A percentile compares a stretch with the other conserved stretches of the same genome.
phyloP scores from a whole-genome alignment of 2,797 vertebrate genomes.

The Acrocephalus scirpaceus region DNA sequence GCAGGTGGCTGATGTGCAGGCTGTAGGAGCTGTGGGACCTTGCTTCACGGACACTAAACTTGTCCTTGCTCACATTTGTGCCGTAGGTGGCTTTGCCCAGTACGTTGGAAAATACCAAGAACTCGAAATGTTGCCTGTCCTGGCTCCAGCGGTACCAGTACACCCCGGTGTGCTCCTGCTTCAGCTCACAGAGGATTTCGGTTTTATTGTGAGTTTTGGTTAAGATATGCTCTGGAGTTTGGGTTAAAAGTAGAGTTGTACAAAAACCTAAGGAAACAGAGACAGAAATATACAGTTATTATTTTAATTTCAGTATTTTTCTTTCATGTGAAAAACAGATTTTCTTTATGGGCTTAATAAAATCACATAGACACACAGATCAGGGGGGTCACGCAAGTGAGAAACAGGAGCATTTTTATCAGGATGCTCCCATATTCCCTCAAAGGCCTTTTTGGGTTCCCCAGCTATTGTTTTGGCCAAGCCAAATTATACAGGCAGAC shows the following conservation, averaged over 20 bases:
- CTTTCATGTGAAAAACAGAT: background rate
- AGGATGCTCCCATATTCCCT: background rate
- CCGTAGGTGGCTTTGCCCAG: background rate
- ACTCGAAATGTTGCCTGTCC: background rate
- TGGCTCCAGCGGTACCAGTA: slow-evolving; percentile 63
- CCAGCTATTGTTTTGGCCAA: background rate
- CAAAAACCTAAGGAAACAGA: slow-evolving; percentile 10
- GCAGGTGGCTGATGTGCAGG: slow-evolving; percentile 27
- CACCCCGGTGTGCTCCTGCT: background rate
- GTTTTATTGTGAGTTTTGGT: background rate
- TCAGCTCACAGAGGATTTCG: background rate
- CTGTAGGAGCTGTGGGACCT: background rate
- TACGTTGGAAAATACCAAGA: background rate
- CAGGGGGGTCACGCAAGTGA: accelerated
- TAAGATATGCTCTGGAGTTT: background rate
- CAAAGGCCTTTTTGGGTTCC: background rate
- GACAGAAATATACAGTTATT: background rate
- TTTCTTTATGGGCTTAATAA: background rate
- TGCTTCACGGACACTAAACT: background rate
- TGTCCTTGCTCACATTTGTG: background rate
- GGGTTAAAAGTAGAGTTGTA: background rate
- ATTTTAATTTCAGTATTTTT: background rate
- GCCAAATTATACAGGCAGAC: background rate
- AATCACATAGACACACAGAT: background rate
- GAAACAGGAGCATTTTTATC: background rate